A percentile compares a stretch with the other conserved stretches of the same genome.
Conservation (phyloP, 2,888 invertebrate species). For the Deroplatys truncata region DNA sequence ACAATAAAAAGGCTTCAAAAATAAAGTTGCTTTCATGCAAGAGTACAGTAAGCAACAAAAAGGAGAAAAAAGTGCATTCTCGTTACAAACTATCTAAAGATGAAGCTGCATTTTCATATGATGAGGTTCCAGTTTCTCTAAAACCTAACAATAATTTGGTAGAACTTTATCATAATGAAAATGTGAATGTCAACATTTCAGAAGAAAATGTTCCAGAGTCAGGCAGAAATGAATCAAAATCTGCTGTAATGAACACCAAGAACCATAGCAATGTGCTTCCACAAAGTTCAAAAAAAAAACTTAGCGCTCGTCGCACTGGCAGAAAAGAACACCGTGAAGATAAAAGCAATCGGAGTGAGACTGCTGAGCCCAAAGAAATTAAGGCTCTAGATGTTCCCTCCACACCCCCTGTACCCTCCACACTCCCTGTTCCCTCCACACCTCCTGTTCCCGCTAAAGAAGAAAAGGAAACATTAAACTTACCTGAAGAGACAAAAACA, state of each 20-base stretch:
- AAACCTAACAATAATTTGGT: neutral
- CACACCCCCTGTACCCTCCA: neutral
- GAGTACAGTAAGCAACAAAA: neutral
- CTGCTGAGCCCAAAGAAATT: neutral
- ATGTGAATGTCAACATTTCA: neutral
- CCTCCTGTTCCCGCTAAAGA: neutral
- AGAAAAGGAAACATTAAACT: neutral
- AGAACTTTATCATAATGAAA: neutral
- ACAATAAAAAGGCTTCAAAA: neutral
- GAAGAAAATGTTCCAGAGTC: neutral
- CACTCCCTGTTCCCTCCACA: neutral
- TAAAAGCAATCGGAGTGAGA: neutral
- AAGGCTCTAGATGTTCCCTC: neutral
- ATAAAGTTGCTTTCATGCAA: neutral
- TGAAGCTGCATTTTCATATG: neutral
- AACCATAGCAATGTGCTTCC: neutral
- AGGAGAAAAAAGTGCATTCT: neutral
- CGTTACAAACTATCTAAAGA: neutral
- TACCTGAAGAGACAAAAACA: neutral
- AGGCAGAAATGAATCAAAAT: neutral
- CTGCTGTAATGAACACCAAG: neutral
- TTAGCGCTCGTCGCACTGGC: neutral
- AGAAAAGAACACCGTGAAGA: neutral
- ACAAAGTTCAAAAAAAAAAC: neutral
- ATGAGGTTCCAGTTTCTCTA: neutral